phyloP scores from a whole-genome alignment of 2,888 invertebrate genomes.

The Mythimna albipuncta region DNA sequence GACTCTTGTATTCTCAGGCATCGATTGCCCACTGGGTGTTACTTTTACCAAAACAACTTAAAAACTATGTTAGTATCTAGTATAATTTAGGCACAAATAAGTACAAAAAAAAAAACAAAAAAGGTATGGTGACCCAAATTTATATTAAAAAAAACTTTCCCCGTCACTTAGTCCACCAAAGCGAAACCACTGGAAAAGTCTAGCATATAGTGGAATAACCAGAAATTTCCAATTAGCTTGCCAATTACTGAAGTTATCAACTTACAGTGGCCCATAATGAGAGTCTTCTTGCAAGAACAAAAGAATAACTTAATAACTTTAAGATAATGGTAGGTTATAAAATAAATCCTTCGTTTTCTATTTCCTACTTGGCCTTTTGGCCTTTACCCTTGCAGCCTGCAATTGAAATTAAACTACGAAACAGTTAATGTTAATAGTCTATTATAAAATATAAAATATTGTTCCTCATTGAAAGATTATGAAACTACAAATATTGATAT shows the following conservation, averaged over 20 bases:
- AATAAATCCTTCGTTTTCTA: conserved; percentile 34
- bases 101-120: too few species aligned
- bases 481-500: too few species aligned
- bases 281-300: conserved; percentile 29
- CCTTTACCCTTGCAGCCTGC: conserved; percentile 8
- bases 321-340: conserved; percentile 32
- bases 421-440: conserved; percentile 2
- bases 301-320: conserved; percentile 26
- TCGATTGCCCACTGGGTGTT: too few species aligned
- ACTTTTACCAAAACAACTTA: too few species aligned
- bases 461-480: background rate
- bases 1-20: too few species aligned
- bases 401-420: conserved; percentile 12
- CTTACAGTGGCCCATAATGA: conserved; percentile 15
- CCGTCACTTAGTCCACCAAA: background rate
- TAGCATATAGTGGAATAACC: background rate
- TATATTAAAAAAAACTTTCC: background rate
- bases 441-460: conserved; percentile 9
- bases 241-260: conserved; percentile 31
- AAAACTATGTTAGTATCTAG: too few species aligned
- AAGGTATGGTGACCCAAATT: too few species aligned
- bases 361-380: conserved; percentile 42
- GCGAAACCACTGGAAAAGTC: background rate
- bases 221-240: conserved; percentile 18
- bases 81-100: too few species aligned